Evolutionary conservation across 2,797 vertebrate genomes (phyloP), one percentile per base, ranked within the genome.

Genomic region (Microctenopoma lineatum): DNA sequence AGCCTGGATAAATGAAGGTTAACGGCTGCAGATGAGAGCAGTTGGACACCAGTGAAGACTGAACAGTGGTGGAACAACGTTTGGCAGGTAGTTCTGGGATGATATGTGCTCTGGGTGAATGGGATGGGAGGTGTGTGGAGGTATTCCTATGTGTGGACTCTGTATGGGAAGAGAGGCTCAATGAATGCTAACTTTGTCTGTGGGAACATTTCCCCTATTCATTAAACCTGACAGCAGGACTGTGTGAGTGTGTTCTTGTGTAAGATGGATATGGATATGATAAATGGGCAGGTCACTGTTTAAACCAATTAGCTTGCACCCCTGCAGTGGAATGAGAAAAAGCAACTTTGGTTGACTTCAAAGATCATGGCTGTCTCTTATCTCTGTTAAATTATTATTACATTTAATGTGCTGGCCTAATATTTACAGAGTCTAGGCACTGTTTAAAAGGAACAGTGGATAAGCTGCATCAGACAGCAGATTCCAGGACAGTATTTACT

Each of bases 341-440:
- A 47, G 57, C 18, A 41, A 56, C 45, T 69, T 66, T 48, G 51
- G 34, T 18, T 36, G 36, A 70, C 63, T 77, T 80, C 46, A 70
- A 80, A 81, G 67, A 58, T 77, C 56, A 52, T 41, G n/a, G 5
- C 16, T 82, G 32, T 51, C 27, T 63, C 42, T 75, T 14, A 59
- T 81, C 47, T 56, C 51, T 34, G 27, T 46, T 48, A 21, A 21
- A 21, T 21, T 21, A 21, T 21, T 21, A 21, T 21, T 21, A 21
- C 21, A 21, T 66, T 51, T 60, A 67, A 58, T 57, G 41, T 27
- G 50, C 45, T 55, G 27, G 26, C 66, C 68, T 66, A 12, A 55
- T 77, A 77, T 55, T 53, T 34, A 45, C 3, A 5, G 41, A 54
- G 44, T 26, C 12, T 10, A 15, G n/a, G 15, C 32, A 41, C 13